A percentile compares a stretch with the other conserved stretches of the same genome.
Evolutionary conservation across 2,113 vertebrate species (phyloP).

Genomic region (Montifringilla adamsi): DNA sequence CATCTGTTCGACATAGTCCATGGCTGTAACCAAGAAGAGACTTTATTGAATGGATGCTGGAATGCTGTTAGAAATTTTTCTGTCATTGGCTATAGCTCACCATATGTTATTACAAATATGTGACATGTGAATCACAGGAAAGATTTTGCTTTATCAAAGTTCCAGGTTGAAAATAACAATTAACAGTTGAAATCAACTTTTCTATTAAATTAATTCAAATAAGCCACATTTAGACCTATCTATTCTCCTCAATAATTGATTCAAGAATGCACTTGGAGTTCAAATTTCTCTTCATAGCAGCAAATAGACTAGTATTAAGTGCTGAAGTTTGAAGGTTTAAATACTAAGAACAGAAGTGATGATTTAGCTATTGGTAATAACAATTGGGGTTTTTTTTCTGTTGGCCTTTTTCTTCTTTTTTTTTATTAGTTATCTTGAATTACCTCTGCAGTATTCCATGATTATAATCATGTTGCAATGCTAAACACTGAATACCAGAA

Average conservation of each 20-base stretch:
- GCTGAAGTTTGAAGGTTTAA: not conserved
- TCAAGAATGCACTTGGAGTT: not conserved
- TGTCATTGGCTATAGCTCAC: not conserved
- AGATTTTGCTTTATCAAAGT: not conserved
- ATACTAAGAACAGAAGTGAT: not conserved
- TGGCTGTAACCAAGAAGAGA: not conserved
- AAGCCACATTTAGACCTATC: not conserved
- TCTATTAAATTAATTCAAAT: not conserved
- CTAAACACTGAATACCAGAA: not conserved
- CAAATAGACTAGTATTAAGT: not conserved
- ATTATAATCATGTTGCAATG: not conserved
- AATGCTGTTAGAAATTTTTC: not conserved
- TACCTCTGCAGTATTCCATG: not conserved
- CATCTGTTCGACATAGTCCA: not conserved
- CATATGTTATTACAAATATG: not conserved
- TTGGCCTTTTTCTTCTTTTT: not conserved
- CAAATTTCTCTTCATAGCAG: not conserved
- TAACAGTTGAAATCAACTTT: not conserved
- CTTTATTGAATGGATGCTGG: not conserved
- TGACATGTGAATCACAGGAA: rapidly evolving
- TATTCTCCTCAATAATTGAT: not conserved
- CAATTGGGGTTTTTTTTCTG: not conserved
- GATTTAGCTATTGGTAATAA: not conserved
- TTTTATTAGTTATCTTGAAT: not conserved
- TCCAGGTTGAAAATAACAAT: not conserved